Evolutionary conservation across 2,888 invertebrate species (phyloP), one percentile per base, ranked within the genome.

Genomic region (Gasteruption jaculator): DNA sequence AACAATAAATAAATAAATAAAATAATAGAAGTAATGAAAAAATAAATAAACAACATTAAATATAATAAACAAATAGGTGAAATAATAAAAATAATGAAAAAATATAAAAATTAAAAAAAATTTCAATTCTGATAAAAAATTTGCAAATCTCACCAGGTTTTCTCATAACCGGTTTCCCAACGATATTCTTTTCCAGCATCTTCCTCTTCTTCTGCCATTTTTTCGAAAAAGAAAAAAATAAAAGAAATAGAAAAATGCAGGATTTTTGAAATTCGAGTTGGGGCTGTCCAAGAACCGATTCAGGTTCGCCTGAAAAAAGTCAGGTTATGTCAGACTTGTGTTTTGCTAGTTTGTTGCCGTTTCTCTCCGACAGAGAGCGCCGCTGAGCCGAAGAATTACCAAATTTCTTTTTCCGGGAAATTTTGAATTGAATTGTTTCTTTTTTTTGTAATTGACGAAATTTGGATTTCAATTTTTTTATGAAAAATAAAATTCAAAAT

Each of bases 101-200:
- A 31, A 14, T 30, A 10, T 43, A 29, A 40, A 26, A 19, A 12
- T 25, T 25, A 20, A 33, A 33, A 26, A 41, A 18, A 41, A n/a
- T n/a, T n/a, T n/a, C n/a, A n/a, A n/a, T n/a, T n/a, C n/a, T 31
- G 5, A 39, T 19, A 5, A 38, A 24, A 15, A 37, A 37, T 5
- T 32, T 11, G 20, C 6, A 37, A 36, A 21, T 46, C 46, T 74
- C 74, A 88, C 91, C 92, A 92, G 65, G 92, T 92, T 73, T 91
- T 92, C 67, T 93, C 93, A 70, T 93, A 93, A 56, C 92, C 93
- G 36, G 91, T 91, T 71, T 93, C 92, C 93, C 93, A 93, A 38
- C 92, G 82, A 67, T 93, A 93, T 68, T 91, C 92, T 60, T 90
- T 91, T 18, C 82, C 78, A 68, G 91, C 88, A 32, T 86, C 88